Evolutionary conservation across 2,888 invertebrate species (phyloP).

Genomic region (Agrypnus murinus): DNA sequence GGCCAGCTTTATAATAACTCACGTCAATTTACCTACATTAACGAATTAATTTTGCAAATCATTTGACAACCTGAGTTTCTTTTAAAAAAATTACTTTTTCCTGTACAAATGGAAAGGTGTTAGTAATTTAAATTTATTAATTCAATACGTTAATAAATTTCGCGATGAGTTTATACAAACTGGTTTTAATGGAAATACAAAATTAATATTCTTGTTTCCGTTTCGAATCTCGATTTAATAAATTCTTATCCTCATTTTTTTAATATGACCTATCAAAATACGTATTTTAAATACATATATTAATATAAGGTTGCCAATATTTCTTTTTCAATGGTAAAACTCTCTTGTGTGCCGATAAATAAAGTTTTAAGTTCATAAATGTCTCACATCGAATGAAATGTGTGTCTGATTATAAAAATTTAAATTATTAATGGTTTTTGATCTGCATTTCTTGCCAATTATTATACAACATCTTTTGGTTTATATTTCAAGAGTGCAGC

Average conservation of each 20-base stretch:
- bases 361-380: constrained; percentile 37
- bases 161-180: constrained; percentile 51
- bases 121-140: constrained; percentile 53
- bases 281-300: constrained; percentile 44
- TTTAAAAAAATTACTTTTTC: constrained; percentile 42
- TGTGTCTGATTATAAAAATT: constrained; percentile 38
- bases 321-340: constrained; percentile 34
- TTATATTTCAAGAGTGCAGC: constrained; percentile 2
- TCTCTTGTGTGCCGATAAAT: constrained; percentile 19
- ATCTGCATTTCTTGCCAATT: constrained; percentile 21
- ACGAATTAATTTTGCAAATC: constrained; percentile 40
- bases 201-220: constrained; percentile 59
- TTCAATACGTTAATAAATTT: constrained; percentile 54
- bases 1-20: not conserved
- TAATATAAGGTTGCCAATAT: constrained; percentile 39
- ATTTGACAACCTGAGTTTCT: constrained; percentile 23
- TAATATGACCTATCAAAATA: constrained; percentile 34
- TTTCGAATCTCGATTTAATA: constrained; percentile 56
- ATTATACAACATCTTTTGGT: not conserved
- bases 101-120: constrained; percentile 47
- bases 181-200: constrained; percentile 55
- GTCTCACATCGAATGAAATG: constrained; percentile 34
- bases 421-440: constrained; percentile 15
- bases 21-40: constrained; percentile 10
- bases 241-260: constrained; percentile 50